Evolutionary conservation across 2,888 invertebrate species (phyloP).

Genomic region (Lasioglossum pauxillum): DNA sequence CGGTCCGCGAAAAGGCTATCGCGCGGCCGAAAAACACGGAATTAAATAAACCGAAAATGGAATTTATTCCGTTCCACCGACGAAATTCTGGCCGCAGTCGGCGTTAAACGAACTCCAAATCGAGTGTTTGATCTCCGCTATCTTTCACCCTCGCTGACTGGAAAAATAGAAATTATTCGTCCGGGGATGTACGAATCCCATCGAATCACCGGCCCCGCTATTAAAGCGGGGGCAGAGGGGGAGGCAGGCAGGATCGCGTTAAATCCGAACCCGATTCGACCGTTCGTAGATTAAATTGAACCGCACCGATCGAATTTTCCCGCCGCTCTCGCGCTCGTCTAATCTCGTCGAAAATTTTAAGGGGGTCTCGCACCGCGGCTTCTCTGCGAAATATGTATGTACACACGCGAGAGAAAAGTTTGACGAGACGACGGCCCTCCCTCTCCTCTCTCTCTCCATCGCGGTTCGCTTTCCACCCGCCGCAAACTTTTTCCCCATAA

Average conservation of each 20-base stretch:
- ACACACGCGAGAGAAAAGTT: neutral
- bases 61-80: neutral
- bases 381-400: conserved; percentile 14
- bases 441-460: neutral
- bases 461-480: neutral
- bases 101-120: conserved; percentile 10
- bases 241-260: conserved; percentile 42
- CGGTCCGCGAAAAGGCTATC: neutral
- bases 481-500: neutral
- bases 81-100: neutral
- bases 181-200: neutral
- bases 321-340: conserved; percentile 24
- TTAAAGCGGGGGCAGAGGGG: conserved; percentile 14
- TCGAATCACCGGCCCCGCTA: neutral
- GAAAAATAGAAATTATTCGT: conserved; percentile 2
- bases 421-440: neutral
- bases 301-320: conserved; percentile 34
- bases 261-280: conserved; percentile 39
- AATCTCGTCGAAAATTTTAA: conserved; percentile 42
- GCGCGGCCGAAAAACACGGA: neutral
- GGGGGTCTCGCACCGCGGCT: neutral
- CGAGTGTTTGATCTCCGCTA: neutral
- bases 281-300: conserved; percentile 44
- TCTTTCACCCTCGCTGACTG: neutral
- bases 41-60: conserved; percentile 5